Percentiles rank a stretch among this genome's conserved stretches.
phyloP scores from a whole-genome alignment of 1,140 invertebrate species.

The Copidosoma floridanum region DNA sequence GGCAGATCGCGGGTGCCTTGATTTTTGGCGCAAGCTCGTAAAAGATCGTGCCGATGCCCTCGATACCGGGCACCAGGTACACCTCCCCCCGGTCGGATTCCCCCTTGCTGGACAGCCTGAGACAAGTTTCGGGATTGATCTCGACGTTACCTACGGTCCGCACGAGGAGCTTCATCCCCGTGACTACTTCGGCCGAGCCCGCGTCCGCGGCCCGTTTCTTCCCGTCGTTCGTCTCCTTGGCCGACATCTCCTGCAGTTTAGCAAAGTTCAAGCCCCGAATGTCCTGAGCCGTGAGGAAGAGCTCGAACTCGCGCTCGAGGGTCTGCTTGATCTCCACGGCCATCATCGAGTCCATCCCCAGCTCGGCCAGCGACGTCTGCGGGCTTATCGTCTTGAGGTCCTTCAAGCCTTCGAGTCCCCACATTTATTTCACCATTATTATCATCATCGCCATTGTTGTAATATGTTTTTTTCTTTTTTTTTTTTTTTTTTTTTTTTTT shows the following conservation, averaged over 20 bases:
- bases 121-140: conserved; percentile 32
- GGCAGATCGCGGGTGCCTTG: conserved; percentile 59
- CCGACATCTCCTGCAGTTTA: conserved; percentile 57
- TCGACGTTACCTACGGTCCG: conserved; percentile 37
- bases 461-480: too few relatives aligned
- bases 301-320: conserved; percentile 71
- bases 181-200: conserved; percentile 8
- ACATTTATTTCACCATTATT: too few relatives aligned
- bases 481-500: too few relatives aligned
- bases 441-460: too few relatives aligned
- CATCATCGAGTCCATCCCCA: conserved; percentile 83
- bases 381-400: conserved; percentile 61
- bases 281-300: conserved; percentile 69
- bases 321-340: conserved; percentile 78
- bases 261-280: conserved; percentile 63
- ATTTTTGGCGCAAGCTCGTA: conserved; percentile 55
- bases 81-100: conserved; percentile 44
- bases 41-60: conserved; percentile 60
- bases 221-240: conserved; percentile 31
- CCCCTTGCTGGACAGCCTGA: conserved; percentile 42
- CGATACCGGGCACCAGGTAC: conserved; percentile 71
- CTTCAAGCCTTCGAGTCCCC: conserved; percentile 48
- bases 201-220: conserved; percentile 15
- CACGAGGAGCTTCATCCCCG: conserved; percentile 47
- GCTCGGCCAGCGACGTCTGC: conserved; percentile 67